Evolutionary conservation across 2,888 invertebrate genomes (phyloP).

Genomic region (Pseudococcus viburni): DNA sequence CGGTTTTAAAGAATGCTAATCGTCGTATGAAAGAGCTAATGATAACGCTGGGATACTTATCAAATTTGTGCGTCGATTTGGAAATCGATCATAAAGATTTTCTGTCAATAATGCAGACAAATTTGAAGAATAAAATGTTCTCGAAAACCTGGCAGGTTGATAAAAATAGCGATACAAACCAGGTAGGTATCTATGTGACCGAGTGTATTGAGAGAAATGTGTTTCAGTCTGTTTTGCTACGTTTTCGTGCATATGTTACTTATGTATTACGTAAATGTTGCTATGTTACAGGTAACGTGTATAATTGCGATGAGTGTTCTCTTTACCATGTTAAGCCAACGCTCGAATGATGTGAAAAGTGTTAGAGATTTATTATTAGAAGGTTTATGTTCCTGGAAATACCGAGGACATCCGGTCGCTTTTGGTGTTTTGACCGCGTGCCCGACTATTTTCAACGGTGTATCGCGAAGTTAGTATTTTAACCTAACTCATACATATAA

Average conservation of each 20-base stretch:
- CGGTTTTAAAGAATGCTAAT: not conserved
- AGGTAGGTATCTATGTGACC: not conserved
- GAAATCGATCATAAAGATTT: not conserved
- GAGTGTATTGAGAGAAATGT: too few relatives aligned
- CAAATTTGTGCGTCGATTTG: constrained; percentile 18
- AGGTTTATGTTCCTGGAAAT: constrained; percentile 36
- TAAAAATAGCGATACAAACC: not conserved
- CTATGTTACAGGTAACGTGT: constrained; percentile 26
- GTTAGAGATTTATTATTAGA: constrained; percentile 38
- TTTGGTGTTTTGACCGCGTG: constrained; percentile 47
- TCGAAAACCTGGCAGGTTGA: not conserved
- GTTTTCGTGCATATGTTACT: too few relatives aligned
- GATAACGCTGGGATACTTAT: not conserved
- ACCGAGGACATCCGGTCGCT: constrained; percentile 57
- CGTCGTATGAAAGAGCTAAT: not conserved
- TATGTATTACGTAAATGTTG: too few relatives aligned
- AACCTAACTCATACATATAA: too few relatives aligned
- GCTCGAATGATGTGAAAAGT: constrained; percentile 15
- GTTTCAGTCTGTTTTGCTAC: too few relatives aligned
- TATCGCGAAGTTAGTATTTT: not conserved
- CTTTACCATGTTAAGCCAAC: constrained; percentile 20
- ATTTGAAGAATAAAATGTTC: constrained; percentile 27
- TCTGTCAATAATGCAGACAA: not conserved
- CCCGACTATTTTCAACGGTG: constrained; percentile 27
- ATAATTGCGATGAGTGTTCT: constrained; percentile 11